Base-by-base conservation (phyloP, 2,797 vertebrate species). In the Lepus oiostolus region DNA sequence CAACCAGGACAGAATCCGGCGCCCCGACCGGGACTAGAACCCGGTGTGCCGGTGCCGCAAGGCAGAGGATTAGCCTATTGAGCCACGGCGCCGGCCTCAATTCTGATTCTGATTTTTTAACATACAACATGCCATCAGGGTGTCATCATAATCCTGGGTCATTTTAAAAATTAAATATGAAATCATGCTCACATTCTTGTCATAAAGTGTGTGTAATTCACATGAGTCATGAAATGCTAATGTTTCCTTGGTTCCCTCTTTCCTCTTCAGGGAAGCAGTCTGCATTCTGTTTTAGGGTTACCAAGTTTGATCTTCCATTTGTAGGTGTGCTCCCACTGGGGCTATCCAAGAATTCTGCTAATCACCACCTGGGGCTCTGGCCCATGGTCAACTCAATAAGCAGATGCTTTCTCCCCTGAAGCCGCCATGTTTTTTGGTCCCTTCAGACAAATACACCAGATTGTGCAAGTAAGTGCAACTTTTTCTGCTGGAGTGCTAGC, bases 161-260 rank as follows among this genome's bases (percentile, higher is more conserved):
- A 42, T 67, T 88, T 67, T 86, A 52, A 92, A 85, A 11, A 58
- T 91, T 70, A 93, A 26, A 58, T 88, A 68, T 71, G 47, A 90
- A 93, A 42, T 76, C 5, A 76, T 38, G 3, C 12, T 81, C 42
- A 22, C 35, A 82, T 77, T 74, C n/a, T 91, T 74, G n/a, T 93
- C 60, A 62, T 72, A 35, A 85, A 65, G 4, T 67, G 35, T 54
- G 52, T 88, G 21, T 7, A 80, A 50, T 79, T 86, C 63, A 4
- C 60, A 19, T 32, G 14, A 89, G 42, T 81, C 84, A 68, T 75
- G 17, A 67, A 76, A 88, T 22, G 70, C 13, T 84, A 88, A n/a
- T 47, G 1, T 75, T 77, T 88, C 16, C 70, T 75, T 75, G 19
- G 11, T 60, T 94, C 17, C 38, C 11, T 42, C 2, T 80, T 84